Conservation (phyloP, 2,888 invertebrate species). For the Carterocephalus palaemon region DNA sequence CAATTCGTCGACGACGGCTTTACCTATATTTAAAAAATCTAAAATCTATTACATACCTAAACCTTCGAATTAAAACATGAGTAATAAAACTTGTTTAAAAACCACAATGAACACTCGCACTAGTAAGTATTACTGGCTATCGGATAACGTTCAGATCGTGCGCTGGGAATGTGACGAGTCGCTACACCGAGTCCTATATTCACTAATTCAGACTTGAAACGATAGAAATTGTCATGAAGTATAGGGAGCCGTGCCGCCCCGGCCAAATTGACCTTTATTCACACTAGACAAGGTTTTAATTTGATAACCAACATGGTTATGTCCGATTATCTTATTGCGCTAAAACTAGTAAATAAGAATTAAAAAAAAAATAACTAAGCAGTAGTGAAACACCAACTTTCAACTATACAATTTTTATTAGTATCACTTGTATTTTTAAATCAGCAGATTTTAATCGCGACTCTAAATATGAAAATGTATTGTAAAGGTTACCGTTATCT, state of each 20-base stretch:
- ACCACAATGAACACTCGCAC: slow-evolving; percentile 65
- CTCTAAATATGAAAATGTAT: too few species aligned
- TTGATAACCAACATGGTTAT: too few species aligned
- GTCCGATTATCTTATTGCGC: too few species aligned
- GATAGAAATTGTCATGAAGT: slow-evolving; percentile 59
- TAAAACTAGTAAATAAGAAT: too few species aligned
- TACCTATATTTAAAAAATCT: slow-evolving; percentile 48
- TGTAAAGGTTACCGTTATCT: too few species aligned
- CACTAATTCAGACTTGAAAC: slow-evolving; percentile 57
- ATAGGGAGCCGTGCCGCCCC: slow-evolving; percentile 41
- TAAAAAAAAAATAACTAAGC: too few species aligned
- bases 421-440: too few species aligned
- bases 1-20: slow-evolving; percentile 50
- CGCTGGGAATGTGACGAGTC: slow-evolving; percentile 41
- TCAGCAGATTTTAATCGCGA: too few species aligned
- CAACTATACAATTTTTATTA: too few species aligned
- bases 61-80: slow-evolving; percentile 57
- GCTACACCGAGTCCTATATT: slow-evolving; percentile 40
- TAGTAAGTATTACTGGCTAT: slow-evolving; percentile 35
- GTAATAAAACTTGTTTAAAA: slow-evolving; percentile 56
- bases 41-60: slow-evolving; percentile 51
- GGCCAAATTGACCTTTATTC: too few species aligned
- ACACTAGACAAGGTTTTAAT: too few species aligned
- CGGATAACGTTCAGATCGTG: slow-evolving; percentile 28
- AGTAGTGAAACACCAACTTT: too few species aligned